A percentile compares a stretch with the other conserved stretches of the same genome.
These are phyloP conservation scores for Parnassius orleans DNA, from an alignment of 2,888 invertebrate genomes.

Conservation along the genomic window DNA sequence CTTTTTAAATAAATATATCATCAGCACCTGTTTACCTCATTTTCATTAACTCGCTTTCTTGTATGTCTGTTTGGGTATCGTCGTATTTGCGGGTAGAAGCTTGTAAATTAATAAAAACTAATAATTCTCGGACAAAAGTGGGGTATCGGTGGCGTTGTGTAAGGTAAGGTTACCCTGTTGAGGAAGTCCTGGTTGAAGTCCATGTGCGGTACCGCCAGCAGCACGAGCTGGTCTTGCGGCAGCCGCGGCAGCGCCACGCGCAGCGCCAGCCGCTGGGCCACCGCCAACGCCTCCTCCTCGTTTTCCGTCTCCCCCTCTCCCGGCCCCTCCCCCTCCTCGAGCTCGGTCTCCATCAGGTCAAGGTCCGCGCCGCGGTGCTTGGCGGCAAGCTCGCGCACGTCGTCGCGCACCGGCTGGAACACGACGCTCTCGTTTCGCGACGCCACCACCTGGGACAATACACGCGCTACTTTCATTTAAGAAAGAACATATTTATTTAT, in stretches of 20 bases:
- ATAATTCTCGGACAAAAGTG: too few relatives aligned
- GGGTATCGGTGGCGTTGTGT: neutral
- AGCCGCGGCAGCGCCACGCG: slow-evolving; percentile 86
- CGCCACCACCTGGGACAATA: slow-evolving; percentile 26
- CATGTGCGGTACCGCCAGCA: slow-evolving; percentile 84
- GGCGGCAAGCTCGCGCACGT: slow-evolving; percentile 29
- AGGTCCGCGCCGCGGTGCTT: slow-evolving; percentile 33
- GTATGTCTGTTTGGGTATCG: too few relatives aligned
- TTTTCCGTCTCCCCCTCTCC: slow-evolving; percentile 52
- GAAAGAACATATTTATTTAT: too few relatives aligned
- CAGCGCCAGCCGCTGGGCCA: slow-evolving; percentile 82
- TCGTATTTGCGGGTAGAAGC: too few relatives aligned
- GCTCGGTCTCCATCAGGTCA: slow-evolving; percentile 32
- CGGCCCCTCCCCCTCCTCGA: slow-evolving; percentile 44
- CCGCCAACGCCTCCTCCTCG: slow-evolving; percentile 84
- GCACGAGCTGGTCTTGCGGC: slow-evolving; percentile 85
- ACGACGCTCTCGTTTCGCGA: slow-evolving; percentile 27
- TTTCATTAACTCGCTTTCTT: too few relatives aligned
- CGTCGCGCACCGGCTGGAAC: slow-evolving; percentile 30
- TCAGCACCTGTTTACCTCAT: too few relatives aligned
- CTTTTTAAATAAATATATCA: too few relatives aligned
- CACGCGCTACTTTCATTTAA: neutral
- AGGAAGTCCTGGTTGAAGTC: slow-evolving; percentile 91
- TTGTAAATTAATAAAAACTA: too few relatives aligned
- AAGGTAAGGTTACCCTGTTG: slow-evolving; percentile 83